These are phyloP conservation scores for Sus scrofa DNA, from an alignment of 2,113 vertebrate genomes.

Conservation along the genomic window T2T-Sscrofa CM000826.6:63084001-63084500, in stretches of 20 bases:
- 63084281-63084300: neutral
- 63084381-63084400: too few relatives aligned
- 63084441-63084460: too few relatives aligned
- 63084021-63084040: neutral
- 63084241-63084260: neutral
- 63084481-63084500: too few relatives aligned
- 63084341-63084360: neutral
- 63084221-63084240: neutral
- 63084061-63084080: neutral
- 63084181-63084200: neutral
- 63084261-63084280: neutral
- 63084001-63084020: neutral
- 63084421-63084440: too few relatives aligned
- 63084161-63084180: neutral
- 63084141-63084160: constrained; percentile 2
- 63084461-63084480: too few relatives aligned
- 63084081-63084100: neutral
- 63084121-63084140: neutral
- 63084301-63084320: neutral
- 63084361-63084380: too few relatives aligned
- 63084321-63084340: neutral
- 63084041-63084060: neutral
- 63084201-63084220: neutral
- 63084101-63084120: neutral
- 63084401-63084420: too few relatives aligned